phyloP scores from a whole-genome alignment of 2,888 invertebrate genomes.

The Phragmatobia fuliginosa region DNA sequence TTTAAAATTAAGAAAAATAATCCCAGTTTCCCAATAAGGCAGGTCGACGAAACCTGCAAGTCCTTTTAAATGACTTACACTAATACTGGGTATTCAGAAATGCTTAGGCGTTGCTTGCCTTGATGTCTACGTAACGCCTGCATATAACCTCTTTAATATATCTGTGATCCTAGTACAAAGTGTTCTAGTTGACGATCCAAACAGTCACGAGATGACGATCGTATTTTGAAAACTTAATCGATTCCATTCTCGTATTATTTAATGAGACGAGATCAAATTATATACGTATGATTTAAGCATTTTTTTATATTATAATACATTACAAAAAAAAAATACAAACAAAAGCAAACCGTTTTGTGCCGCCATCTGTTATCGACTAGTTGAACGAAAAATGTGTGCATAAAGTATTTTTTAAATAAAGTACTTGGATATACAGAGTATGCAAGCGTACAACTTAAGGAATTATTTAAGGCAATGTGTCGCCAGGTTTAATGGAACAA shows the following conservation, averaged over 20 bases:
- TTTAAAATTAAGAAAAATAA: conserved; percentile 23
- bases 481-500: conserved; percentile 79
- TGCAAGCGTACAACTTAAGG: conserved; percentile 64
- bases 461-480: conserved; percentile 80
- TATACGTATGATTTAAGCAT: conserved; percentile 37
- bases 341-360: conserved; percentile 39
- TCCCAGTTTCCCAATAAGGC: conserved; percentile 43
- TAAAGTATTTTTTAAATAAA: conserved; percentile 27
- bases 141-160: conserved; percentile 54
- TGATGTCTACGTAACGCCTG: conserved; percentile 47
- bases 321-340: conserved; percentile 30
- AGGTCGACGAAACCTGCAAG: conserved; percentile 50
- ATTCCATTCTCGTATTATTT: conserved; percentile 42
- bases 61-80: conserved; percentile 69
- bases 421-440: conserved; percentile 32
- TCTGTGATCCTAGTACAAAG: conserved; percentile 76
- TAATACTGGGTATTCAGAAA: conserved; percentile 63
- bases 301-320: conserved; percentile 26
- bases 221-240: conserved; percentile 57
- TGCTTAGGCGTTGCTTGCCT: conserved; percentile 52
- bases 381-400: conserved; percentile 41
- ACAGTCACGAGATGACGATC: conserved; percentile 71
- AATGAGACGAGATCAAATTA: conserved; percentile 34
- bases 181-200: conserved; percentile 86
- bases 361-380: conserved; percentile 81